phyloP scores from a whole-genome alignment of 2,888 invertebrate species.

The Epiperipatus broadwayi region DNA sequence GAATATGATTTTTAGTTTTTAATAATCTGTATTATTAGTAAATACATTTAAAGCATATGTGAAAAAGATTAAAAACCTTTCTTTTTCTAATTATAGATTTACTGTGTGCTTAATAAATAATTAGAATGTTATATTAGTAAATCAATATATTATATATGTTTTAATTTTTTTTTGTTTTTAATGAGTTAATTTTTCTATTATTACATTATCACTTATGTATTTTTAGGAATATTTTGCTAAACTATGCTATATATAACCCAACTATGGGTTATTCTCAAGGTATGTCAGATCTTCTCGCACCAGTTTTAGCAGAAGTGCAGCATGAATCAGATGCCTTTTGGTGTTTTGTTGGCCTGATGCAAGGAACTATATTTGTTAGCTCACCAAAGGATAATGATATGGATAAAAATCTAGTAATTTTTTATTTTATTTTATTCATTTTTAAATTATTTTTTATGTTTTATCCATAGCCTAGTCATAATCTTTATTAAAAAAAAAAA shows the following conservation, averaged over 20 bases:
- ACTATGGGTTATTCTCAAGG: conserved; percentile 50
- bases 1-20: too few relatives aligned
- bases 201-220: too few relatives aligned
- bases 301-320: too few relatives aligned
- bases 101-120: too few relatives aligned
- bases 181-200: too few relatives aligned
- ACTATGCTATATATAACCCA: conserved; percentile 67
- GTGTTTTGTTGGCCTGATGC: conserved; percentile 34
- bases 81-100: too few relatives aligned
- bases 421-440: too few relatives aligned
- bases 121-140: conserved; percentile 13
- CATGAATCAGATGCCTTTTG: conserved; percentile 33
- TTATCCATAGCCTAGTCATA: neutral
- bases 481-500: too few relatives aligned
- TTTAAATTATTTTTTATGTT: too few relatives aligned
- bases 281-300: conserved; percentile 34
- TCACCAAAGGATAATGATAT: conserved; percentile 85
- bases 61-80: too few relatives aligned
- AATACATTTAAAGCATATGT: too few relatives aligned
- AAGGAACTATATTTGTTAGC: conserved; percentile 66
- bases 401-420: conserved; percentile 61
- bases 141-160: conserved; percentile 13
- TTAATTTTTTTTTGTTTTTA: neutral
- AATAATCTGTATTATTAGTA: too few relatives aligned
- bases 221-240: conserved; percentile 58